Evolutionary conservation across 2,113 vertebrate species (phyloP), one percentile per base, ranked within the genome.

Genomic region (Laticauda laticaudata): DNA sequence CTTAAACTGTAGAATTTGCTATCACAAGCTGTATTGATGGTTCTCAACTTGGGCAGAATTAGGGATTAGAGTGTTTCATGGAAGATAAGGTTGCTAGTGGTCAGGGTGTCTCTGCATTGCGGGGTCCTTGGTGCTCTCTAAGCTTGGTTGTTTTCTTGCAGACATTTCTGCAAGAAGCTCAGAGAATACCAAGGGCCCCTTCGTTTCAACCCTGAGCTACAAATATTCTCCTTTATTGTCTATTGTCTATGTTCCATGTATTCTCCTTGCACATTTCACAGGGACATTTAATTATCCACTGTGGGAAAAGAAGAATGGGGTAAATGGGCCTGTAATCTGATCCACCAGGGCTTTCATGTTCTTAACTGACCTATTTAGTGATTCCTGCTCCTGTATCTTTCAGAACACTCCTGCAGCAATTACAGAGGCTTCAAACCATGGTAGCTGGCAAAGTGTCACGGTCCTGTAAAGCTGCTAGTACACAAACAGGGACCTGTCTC

Each of bases 381-480:
- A 39, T 90, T 2, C 55, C 12, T 94, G 56, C 93, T 94, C 4
- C 90, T 90, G 86, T 64, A 96, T 95, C 92, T 94, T 94, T 81
- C 97, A 99, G 99, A 97, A 99, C 99, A 53, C 98, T 99, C 95
- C 96, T 99, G 93, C 99, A 99, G 97, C 99, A 99, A 96, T 96
- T 99, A 86, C 99, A 99, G 97, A 98, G 98, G 92, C 98, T 99
- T 91, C 99, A 99, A 97, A 98, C 98, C 8, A 45, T 98, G 96
- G 99, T 99, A 90, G 97, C 99, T 87, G 98, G 98, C 92, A 99
- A 99, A 96, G 98, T 99, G 88, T 98, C 98, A 39, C 98, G 98
- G 86, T 98, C 99, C 0, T 99, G 98, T 97, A 98, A 99, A 95
- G 97, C 98, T 91, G 98, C 98, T 0, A 98, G 98, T 95, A 99